phyloP scores from a whole-genome alignment of 1,140 invertebrate genomes.

The Drosophila nasuta region DNA sequence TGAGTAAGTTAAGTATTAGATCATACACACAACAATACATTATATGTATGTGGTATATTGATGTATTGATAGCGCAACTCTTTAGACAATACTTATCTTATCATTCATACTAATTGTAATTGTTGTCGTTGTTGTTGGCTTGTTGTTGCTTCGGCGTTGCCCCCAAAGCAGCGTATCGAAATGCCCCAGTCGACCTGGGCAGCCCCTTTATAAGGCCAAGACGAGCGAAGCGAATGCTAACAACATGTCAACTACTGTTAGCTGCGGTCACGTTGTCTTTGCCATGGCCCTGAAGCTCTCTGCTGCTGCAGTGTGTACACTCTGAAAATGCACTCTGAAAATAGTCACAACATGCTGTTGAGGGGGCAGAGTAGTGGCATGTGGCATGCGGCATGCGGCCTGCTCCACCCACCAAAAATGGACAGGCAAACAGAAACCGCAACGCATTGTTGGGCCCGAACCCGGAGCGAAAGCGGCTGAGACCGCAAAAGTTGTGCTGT shows the following conservation, averaged over 20 bases:
- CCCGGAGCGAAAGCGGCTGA: conserved; percentile 36
- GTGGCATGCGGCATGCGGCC: conserved; percentile 1
- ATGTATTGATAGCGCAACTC: conserved; percentile 14
- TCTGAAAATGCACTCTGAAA: conserved; percentile 26
- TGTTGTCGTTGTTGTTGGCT: neutral
- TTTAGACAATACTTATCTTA: conserved; percentile 63
- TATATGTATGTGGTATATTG: neutral
- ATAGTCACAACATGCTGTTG: conserved; percentile 33
- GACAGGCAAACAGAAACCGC: conserved; percentile 50
- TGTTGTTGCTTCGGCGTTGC: conserved; percentile 8
- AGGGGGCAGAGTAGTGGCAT: neutral
- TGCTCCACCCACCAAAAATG: conserved; percentile 69
- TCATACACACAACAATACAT: neutral
- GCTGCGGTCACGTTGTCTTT: conserved; percentile 67
- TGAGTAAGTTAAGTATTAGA: conserved; percentile 17
- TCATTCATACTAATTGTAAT: conserved; percentile 31
- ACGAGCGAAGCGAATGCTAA: conserved; percentile 45
- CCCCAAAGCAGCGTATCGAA: conserved; percentile 36
- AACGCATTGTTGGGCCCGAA: conserved; percentile 26
- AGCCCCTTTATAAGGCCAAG: conserved; percentile 34
- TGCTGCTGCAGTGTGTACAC: neutral
- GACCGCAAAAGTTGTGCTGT: conserved; percentile 40
- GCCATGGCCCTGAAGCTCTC: conserved; percentile 21
- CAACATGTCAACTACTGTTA: conserved; percentile 80
- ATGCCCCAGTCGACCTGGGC: conserved; percentile 22